Conservation (phyloP, 2,113 vertebrate species). For the Zosterops pallidus region DNA sequence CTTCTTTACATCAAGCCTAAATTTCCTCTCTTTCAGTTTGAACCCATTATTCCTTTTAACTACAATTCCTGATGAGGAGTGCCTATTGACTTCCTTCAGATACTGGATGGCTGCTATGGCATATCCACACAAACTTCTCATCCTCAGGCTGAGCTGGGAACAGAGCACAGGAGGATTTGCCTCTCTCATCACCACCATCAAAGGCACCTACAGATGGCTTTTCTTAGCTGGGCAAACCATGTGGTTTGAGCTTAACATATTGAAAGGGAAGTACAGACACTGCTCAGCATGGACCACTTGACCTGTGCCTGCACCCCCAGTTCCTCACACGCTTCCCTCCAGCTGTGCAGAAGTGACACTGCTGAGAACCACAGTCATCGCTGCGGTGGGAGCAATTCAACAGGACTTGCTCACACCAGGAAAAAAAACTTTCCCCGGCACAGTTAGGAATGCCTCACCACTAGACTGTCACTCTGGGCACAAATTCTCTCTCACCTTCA, state of each 20-base stretch:
- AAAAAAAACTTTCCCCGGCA: background rate
- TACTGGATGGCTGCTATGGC: background rate
- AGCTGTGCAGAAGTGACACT: background rate
- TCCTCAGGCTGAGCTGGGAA: background rate
- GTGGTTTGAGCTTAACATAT: background rate
- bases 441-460: background rate
- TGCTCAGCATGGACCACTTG: background rate
- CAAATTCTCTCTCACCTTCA: background rate
- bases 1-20: background rate
- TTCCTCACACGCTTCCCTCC: background rate
- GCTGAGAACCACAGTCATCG: background rate
- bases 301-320: background rate
- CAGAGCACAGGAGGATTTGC: background rate
- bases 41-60: background rate
- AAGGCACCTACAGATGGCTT: background rate
- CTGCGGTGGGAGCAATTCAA: fast-evolving
- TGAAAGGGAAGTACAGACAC: background rate
- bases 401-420: no score
- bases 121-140: background rate
- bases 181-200: background rate
- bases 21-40: background rate
- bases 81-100: background rate
- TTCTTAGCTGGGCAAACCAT: fast-evolving
- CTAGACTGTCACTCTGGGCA: fast-evolving
- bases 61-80: background rate